Conservation (phyloP, 2,113 vertebrate species). For the Nibea albiflora region DNA sequence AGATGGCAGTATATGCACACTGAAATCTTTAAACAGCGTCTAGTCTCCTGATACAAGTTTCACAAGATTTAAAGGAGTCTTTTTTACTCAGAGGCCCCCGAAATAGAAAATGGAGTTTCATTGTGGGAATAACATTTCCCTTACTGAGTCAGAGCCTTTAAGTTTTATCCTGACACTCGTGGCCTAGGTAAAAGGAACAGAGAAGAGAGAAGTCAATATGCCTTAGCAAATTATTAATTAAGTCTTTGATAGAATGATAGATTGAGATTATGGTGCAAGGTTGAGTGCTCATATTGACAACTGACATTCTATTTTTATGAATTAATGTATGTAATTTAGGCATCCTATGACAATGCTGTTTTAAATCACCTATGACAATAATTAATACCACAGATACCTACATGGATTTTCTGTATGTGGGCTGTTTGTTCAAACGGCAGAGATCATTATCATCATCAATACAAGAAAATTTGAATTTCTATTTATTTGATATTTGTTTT, state of each 20-base stretch:
- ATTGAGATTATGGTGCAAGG: not conserved
- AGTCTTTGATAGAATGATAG: not conserved
- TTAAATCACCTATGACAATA: not conserved
- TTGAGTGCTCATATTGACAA: not conserved
- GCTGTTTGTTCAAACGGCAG: not conserved
- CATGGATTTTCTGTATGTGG: not conserved
- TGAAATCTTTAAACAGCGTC: not conserved
- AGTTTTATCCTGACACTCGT: not conserved
- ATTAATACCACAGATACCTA: not conserved
- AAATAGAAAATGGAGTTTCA: slow-evolving; percentile 7
- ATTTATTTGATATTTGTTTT: slow-evolving; percentile 5
- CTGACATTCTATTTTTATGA: not conserved
- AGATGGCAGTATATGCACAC: slow-evolving; percentile 62
- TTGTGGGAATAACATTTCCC: slow-evolving; percentile 11
- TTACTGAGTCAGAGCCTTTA: slow-evolving; percentile 15
- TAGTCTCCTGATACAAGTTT: not conserved
- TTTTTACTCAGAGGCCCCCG: slow-evolving; percentile 11
- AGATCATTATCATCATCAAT: slow-evolving; percentile 17
- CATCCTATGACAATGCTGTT: not conserved
- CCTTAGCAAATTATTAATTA: not conserved
- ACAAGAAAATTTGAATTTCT: not conserved
- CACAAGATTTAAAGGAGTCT: slow-evolving; percentile 3
- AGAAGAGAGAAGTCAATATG: not conserved
- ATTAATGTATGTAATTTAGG: not conserved
- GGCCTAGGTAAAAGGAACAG: not conserved